Evolutionary conservation across 2,113 vertebrate genomes (phyloP).

Genomic region (Actenoides lindsayi): DNA sequence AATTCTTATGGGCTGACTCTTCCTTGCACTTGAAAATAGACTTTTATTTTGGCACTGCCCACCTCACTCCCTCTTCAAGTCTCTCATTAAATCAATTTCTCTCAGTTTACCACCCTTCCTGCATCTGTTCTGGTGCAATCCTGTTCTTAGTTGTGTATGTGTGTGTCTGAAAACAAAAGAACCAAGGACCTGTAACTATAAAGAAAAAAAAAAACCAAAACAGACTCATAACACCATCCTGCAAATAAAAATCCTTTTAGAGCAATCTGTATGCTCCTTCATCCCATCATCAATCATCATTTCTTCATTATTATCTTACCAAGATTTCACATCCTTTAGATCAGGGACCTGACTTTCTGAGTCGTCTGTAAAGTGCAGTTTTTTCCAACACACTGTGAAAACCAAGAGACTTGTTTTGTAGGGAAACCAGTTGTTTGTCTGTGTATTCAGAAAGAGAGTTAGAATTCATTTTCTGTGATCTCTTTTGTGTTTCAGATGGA

Average conservation of each 20-base stretch:
- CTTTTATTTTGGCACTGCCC: not conserved
- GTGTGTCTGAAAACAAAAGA: not conserved
- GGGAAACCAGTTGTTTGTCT: slow-evolving; percentile 9
- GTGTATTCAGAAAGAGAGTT: slow-evolving; percentile 22
- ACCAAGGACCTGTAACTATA: not conserved
- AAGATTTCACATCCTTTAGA: not conserved
- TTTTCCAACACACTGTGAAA: not conserved
- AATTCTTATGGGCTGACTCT: not conserved
- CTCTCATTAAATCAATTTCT: not conserved
- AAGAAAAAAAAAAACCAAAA: not conserved
- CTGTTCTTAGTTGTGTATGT: not conserved
- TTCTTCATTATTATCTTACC: not conserved
- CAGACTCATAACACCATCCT: not conserved
- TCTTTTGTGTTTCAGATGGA: slow-evolving; percentile 45
- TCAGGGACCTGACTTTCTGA: not conserved
- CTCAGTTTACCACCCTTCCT: not conserved
- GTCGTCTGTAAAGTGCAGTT: not conserved
- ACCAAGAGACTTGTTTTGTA: not conserved
- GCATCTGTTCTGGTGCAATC: not conserved
- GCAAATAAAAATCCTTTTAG: not conserved
- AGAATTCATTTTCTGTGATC: slow-evolving; percentile 47
- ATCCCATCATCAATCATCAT: not conserved
- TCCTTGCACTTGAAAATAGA: not conserved
- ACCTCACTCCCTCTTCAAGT: not conserved
- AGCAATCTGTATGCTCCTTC: not conserved